Evolutionary conservation across 2,797 vertebrate species (phyloP).

Genomic region (Thunnus albacares): DNA sequence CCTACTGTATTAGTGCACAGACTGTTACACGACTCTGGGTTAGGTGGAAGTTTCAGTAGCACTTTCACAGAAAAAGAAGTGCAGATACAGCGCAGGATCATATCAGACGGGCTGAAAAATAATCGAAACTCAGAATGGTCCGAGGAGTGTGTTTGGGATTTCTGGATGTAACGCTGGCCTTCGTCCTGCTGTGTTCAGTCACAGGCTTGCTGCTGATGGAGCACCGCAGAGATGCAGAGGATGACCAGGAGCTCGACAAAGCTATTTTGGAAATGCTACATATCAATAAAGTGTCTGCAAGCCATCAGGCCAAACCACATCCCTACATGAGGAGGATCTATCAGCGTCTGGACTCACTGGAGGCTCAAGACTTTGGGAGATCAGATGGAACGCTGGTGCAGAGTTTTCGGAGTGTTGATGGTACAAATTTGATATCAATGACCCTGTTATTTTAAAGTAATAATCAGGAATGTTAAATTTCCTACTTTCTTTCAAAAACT

Average conservation of each 20-base stretch:
- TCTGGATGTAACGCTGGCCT: background rate
- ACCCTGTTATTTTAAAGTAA: background rate
- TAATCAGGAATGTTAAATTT: background rate
- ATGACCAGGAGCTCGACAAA: slow-evolving; percentile 67
- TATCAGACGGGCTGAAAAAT: background rate
- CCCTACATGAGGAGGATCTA: slow-evolving; percentile 86
- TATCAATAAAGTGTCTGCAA: slow-evolving; percentile 82
- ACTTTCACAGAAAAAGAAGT: slow-evolving; percentile 15
- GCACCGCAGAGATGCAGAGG: slow-evolving; percentile 47
- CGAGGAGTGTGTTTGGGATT: slow-evolving; percentile 5
- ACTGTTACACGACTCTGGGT: slow-evolving; percentile 54
- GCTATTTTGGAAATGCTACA: slow-evolving; percentile 87
- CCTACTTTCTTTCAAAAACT: too few species aligned
- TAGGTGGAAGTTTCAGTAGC: slow-evolving; percentile 54
- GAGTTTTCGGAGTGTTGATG: slow-evolving; percentile 80
- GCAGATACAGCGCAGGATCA: background rate
- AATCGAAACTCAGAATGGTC: slow-evolving; percentile 36
- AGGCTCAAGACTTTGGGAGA: slow-evolving; percentile 63
- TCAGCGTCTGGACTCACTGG: slow-evolving; percentile 73
- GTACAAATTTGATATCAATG: slow-evolving; percentile 57
- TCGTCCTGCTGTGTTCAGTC: slow-evolving; percentile 44
- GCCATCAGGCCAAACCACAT: slow-evolving; percentile 79
- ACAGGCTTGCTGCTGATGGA: slow-evolving; percentile 51
- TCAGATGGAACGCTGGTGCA: slow-evolving; percentile 84
- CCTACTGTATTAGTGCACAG: slow-evolving; percentile 73